Evolutionary conservation across 2,113 vertebrate genomes (phyloP), one percentile per base, ranked within the genome.

Genomic region (Peromyscus leucopus): DNA sequence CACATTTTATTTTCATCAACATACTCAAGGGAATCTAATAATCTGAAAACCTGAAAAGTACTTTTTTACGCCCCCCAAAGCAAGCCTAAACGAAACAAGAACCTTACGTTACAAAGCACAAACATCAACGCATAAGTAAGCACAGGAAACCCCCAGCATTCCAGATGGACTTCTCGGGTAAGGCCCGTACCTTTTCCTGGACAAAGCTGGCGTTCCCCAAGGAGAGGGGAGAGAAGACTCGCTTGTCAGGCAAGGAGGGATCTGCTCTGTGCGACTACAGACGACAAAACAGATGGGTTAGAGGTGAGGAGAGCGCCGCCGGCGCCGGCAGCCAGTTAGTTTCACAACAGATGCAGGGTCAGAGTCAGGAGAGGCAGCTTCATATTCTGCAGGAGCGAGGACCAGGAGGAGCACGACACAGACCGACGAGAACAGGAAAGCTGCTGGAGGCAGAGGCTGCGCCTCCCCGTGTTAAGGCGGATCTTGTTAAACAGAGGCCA

Each of bases 211-310:
- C n/a, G 99, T 99, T 96, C 99, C 99, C 99, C 99, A 99, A 61
- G 99, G 99, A 98, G 99, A 99, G 99, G 99, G 99, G 98, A 99
- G 99, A 98, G 99, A 99, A 99, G 99, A 99, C 99, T 99, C 99
- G 96, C 99, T 99, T 99, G 99, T 99, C 99, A 99, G 99, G 99
- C 99, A 99, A 98, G 99, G 99, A 98, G 99, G 99, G 92, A 99
- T 99, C 99, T 99, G 99, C 98, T 99, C 99, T 97, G 99, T 99
- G 98, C 99, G 99, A 99, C 99, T 99, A 99, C 98, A 99, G 98
- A 98, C 97, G 97, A 99, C 98, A 98, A 99, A 98, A 99, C 98
- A 99, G 98, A 99, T 98, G 86, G 97, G 98, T 98, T 98, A 99
- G 96, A 98, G 94, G 98, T 99, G 99, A 99, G 98, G 97, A 98